Evolutionary conservation across 2,888 invertebrate genomes (phyloP), one percentile per base, ranked within the genome.

Genomic region (Muscina levida): DNA sequence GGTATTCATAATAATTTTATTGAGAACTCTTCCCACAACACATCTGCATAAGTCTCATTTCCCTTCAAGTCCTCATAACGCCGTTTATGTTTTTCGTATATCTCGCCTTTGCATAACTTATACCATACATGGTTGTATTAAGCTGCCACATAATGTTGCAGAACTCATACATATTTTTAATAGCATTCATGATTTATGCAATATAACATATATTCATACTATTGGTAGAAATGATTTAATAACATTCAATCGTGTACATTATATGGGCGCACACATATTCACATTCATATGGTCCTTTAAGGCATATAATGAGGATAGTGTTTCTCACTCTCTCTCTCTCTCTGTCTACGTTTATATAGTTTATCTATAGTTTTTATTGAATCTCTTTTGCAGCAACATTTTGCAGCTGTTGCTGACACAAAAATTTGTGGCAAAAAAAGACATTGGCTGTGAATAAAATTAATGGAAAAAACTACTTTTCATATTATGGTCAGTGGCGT

Each of bases 361-460:
- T 3, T 8, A 31, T 31, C 31, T 8, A 31, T 8, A 31, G 31
- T 5, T 31, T 39, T 15, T 26, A 57, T 15, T 48, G 13, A 22
- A 46, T 67, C 53, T 62, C 53, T 48, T 48, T 19, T 72, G 51
- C 26, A 2, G 15, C 19, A 39, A 66, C 56, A 51, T 51, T 22
- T 17, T 72, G 71, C 76, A 79, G 74, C 79, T 82, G 71, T 65
- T 72, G 68, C 68, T 67, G 65, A 19, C 72, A 73, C 48, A 24
- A 26, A 44, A 8, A n/a, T n/a, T 42, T 72, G 73, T 68, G 31
- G 66, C 51, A 22, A 11, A 24, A n/a, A 53, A 44, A 3, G 0
- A 57, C 57, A 57, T 42, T 67, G 39, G 1, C 10, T 39, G 56
- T 71, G 67, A 74, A 75, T 65, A 76, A 26, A 72, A 37, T 31